A percentile compares a stretch with the other conserved stretches of the same genome.
Conservation (phyloP, 1,140 invertebrate genomes). For the Bombus pascuorum region DNA sequence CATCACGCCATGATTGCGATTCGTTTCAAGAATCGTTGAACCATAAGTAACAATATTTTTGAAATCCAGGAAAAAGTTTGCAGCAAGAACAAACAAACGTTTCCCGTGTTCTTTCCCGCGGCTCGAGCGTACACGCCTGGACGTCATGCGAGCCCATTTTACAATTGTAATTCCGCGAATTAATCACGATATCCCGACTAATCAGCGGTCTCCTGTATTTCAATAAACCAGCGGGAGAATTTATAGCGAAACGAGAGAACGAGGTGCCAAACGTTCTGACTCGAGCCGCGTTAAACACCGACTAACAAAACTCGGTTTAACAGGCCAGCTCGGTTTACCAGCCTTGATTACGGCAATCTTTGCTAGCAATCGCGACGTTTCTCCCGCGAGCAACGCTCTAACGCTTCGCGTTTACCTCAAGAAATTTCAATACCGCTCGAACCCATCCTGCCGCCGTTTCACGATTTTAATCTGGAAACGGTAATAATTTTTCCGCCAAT, state of each 20-base stretch:
- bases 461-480: conserved; percentile 21
- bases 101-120: too few species aligned
- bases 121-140: background rate
- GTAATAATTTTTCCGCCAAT: conserved; percentile 29
- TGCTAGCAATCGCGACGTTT: conserved; percentile 3
- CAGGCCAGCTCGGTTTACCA: background rate
- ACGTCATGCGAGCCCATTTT: background rate
- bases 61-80: background rate
- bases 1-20: background rate
- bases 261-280: conserved; percentile 1
- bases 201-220: background rate
- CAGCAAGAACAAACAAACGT: background rate
- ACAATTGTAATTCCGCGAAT: conserved; percentile 7
- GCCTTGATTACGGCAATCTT: conserved; percentile 1
- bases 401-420: background rate
- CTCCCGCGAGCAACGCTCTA: background rate
- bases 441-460: background rate
- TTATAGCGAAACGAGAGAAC: conserved; percentile 14
- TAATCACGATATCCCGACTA: background rate
- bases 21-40: too few species aligned
- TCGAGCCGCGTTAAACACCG: background rate
- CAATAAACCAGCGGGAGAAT: conserved; percentile 15
- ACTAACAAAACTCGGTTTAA: conserved; percentile 1
- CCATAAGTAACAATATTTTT: background rate
- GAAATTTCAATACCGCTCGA: conserved; percentile 16